These are phyloP conservation scores for Elgonia sp. DNA, from an alignment of 2,888 invertebrate species.

Conservation along the genomic window DNA sequence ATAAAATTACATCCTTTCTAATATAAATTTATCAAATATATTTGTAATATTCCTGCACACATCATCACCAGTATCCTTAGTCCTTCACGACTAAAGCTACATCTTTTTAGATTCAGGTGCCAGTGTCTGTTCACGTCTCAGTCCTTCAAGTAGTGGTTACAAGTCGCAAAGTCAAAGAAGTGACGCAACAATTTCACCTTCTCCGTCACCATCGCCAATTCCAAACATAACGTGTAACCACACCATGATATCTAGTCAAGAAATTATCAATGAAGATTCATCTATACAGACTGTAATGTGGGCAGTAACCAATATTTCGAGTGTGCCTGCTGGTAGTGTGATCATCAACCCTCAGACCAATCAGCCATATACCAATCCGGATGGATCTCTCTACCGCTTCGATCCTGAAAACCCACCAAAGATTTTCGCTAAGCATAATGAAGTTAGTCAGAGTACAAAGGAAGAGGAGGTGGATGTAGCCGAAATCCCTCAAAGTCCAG, in stretches of 20 bases:
- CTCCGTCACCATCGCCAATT: slow-evolving; percentile 85
- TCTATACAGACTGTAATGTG: slow-evolving; percentile 90
- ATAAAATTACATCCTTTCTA: no score
- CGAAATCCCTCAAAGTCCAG: slow-evolving; percentile 50
- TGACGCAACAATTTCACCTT: slow-evolving; percentile 85
- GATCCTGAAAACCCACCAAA: slow-evolving; percentile 91
- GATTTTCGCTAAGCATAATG: slow-evolving; percentile 77
- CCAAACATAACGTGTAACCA: slow-evolving; percentile 83
- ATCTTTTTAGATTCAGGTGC: slow-evolving; percentile 88
- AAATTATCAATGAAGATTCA: slow-evolving; percentile 81
- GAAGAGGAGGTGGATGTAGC: slow-evolving; percentile 29
- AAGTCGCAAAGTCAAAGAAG: slow-evolving; percentile 91
- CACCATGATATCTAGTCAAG: slow-evolving; percentile 86
- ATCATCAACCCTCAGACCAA: slow-evolving; percentile 96
- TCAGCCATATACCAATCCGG: slow-evolving; percentile 92
- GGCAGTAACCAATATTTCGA: slow-evolving; percentile 95
- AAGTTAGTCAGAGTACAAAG: slow-evolving; percentile 19
- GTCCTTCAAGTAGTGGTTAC: slow-evolving; percentile 93
- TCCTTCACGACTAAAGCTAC: slow-evolving; percentile 59
- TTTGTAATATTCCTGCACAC: no score
- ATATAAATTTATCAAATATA: no score
- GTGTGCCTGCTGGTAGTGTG: slow-evolving; percentile 95
- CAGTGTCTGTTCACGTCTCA: slow-evolving; percentile 90
- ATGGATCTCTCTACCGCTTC: slow-evolving; percentile 93
- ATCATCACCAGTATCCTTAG: neutral